A percentile compares a stretch with the other conserved stretches of the same genome.
Evolutionary conservation across 1,140 invertebrate species (phyloP).

Genomic region (Caenorhabditis latens): DNA sequence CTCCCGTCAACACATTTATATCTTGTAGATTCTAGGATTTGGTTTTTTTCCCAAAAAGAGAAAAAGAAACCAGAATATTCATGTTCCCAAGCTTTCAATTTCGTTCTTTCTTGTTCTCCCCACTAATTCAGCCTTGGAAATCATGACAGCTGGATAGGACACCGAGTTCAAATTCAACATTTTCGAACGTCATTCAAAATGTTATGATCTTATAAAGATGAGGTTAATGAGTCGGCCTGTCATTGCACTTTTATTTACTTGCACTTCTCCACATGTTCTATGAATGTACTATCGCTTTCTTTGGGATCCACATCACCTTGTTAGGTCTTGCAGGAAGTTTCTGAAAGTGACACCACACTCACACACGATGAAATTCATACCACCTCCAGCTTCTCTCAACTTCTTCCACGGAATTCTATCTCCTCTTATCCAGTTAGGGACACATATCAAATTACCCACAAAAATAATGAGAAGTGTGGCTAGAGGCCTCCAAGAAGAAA

Average conservation of each 20-base stretch:
- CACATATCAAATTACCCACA: slow-evolving; percentile 33
- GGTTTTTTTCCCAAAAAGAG: neutral
- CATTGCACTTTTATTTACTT: no score
- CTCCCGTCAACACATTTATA: neutral
- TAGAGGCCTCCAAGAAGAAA: neutral
- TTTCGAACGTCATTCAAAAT: no score
- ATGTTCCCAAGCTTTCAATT: slow-evolving; percentile 43
- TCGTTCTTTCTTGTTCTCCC: neutral
- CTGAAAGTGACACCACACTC: slow-evolving; percentile 48
- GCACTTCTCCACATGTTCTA: neutral
- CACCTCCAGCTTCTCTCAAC: neutral
- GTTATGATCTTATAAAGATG: no score
- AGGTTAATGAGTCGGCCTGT: no score
- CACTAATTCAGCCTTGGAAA: neutral
- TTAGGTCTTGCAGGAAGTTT: slow-evolving; percentile 28
- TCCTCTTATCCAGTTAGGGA: slow-evolving; percentile 49
- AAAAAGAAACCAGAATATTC: neutral
- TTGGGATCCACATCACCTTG: slow-evolving; percentile 17
- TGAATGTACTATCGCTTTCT: neutral
- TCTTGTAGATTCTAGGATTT: neutral
- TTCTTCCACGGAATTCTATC: slow-evolving; percentile 55
- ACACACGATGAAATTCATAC: slow-evolving; percentile 55
- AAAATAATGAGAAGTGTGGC: slow-evolving; percentile 40
- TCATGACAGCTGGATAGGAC: no score
- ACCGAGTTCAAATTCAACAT: no score